Evolutionary conservation across 35 echinoderm and acorn worm genomes (phyloP), one percentile per base, ranked within the genome.

Genomic region (Holothuria glaberrima): DNA sequence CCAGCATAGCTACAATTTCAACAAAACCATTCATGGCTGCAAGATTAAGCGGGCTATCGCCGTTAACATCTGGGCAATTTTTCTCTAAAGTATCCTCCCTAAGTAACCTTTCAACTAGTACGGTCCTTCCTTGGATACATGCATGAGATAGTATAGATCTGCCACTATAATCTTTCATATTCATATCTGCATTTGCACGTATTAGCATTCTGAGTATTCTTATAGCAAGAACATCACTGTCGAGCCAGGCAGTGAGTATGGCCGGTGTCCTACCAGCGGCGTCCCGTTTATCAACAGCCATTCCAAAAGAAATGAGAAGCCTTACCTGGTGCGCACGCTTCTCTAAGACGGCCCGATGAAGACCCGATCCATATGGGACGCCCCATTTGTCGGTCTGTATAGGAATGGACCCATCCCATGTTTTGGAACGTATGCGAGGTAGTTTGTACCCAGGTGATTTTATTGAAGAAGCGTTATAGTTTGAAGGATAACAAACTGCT

Each of bases 41-140:
- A 19, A 95, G 79, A 74, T 99, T 99, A 24, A 99, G 63, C 0
- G 97, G 97, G 21, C 90, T 92, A 35, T 99, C 97, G 10, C 93
- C 97, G 54, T 95, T 95, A 26, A 70, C 65, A 59, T 95, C 97
- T 14, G 91, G 88, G 30, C 94, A 64, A 64, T 99, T 95, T 50
- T 92, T 99, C 50, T 91, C 93, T 4, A 99, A 34, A 32, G 58
- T 93, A 28, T 92, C 91, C 44, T 93, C 88, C 12, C 68, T 35
- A 0, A 99, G 71, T 22, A 99, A 52, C 21, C 71, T 56, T 48
- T 82, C 56, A 6, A 92, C 97, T 52, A 93, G 85, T 0, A 26
- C 48, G 16, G 65, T 83, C 30, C 84, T 88, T 16, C 97, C 97
- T 56, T 89, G 70, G 2, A 99, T 29, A 35, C 91, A 92, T 24